A percentile compares a stretch with the other conserved stretches of the same genome.
These are phyloP conservation scores for Parochlus steinenii DNA, from an alignment of 2,888 invertebrate genomes.

Conservation along the genomic window DNA sequence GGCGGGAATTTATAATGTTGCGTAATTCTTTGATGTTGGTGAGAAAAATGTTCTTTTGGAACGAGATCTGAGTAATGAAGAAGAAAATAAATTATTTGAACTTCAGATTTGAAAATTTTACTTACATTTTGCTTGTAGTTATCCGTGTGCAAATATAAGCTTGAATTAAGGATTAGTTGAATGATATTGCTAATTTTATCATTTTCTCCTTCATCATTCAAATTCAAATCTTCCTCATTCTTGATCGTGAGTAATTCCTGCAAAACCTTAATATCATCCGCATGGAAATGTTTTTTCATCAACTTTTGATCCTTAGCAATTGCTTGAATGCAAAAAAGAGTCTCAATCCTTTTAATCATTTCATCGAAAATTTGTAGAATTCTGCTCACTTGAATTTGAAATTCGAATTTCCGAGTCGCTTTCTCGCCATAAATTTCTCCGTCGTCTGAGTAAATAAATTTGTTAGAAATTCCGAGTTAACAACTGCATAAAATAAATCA, in stretches of 20 bases:
- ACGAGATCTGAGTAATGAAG: slow-evolving; percentile 7
- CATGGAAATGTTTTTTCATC: slow-evolving; percentile 5
- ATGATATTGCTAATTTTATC: slow-evolving; percentile 6
- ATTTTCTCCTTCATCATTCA: neutral
- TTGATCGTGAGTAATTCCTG: neutral
- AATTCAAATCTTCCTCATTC: neutral
- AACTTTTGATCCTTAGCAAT: slow-evolving; percentile 7
- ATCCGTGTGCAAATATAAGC: neutral
- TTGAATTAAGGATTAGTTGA: slow-evolving; percentile 4
- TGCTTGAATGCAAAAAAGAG: slow-evolving; percentile 12
- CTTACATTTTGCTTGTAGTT: slow-evolving; percentile 5
- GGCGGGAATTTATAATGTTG: slow-evolving; percentile 15
- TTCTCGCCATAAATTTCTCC: slow-evolving; percentile 11
- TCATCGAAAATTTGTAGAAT: slow-evolving; percentile 36
- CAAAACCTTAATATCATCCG: slow-evolving; percentile 7
- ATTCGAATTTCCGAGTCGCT: slow-evolving; percentile 25
- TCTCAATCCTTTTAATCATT: slow-evolving; percentile 28
- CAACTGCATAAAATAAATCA: neutral
- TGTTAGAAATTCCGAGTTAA: neutral
- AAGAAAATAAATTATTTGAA: neutral
- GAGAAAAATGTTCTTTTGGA: slow-evolving; percentile 7
- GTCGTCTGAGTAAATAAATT: slow-evolving; percentile 2
- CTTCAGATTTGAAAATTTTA: neutral
- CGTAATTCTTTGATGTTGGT: slow-evolving; percentile 9
- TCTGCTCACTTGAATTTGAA: slow-evolving; percentile 38